Evolutionary conservation across 2,888 invertebrate species (phyloP).

Genomic region (Dryocosmus kuriphilus): DNA sequence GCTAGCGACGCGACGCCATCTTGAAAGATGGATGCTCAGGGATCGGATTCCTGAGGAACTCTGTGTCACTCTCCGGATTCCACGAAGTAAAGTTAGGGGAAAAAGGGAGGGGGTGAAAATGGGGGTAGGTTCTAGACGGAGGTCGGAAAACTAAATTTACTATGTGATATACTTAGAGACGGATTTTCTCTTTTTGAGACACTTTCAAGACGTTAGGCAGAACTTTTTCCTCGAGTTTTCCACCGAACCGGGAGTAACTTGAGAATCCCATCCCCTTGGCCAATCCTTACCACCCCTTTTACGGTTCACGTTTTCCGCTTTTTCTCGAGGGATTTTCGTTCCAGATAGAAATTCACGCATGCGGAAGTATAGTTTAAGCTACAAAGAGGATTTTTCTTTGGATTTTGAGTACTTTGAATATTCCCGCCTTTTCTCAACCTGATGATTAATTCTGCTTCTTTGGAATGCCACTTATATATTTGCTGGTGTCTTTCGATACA

Average conservation of each 20-base stretch:
- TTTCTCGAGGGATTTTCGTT: slow-evolving; percentile 23
- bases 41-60: slow-evolving; percentile 56
- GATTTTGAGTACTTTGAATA: too few species aligned
- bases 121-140: slow-evolving; percentile 53
- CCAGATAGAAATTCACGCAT: slow-evolving; percentile 18
- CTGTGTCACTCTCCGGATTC: slow-evolving; percentile 34
- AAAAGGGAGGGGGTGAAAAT: slow-evolving; percentile 40
- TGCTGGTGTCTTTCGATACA: too few species aligned
- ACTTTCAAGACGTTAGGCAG: slow-evolving; percentile 74
- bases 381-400: background rate
- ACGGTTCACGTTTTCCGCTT: slow-evolving; percentile 35
- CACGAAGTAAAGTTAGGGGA: slow-evolving; percentile 9
- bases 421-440: too few species aligned
- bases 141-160: slow-evolving; percentile 76
- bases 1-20: slow-evolving; percentile 63
- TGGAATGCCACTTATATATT: too few species aligned
- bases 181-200: slow-evolving; percentile 73
- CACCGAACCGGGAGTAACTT: slow-evolving; percentile 63
- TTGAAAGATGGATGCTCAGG: slow-evolving; percentile 62
- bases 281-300: slow-evolving; percentile 36
- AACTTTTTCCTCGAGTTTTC: slow-evolving; percentile 68
- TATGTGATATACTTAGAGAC: slow-evolving; percentile 77
- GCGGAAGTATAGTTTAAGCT: slow-evolving; percentile 14
- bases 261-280: slow-evolving; percentile 59
- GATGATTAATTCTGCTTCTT: too few species aligned